These are phyloP conservation scores for Synanthedon formicaeformis DNA, from an alignment of 2,888 invertebrate species.

Conservation along the genomic window DNA sequence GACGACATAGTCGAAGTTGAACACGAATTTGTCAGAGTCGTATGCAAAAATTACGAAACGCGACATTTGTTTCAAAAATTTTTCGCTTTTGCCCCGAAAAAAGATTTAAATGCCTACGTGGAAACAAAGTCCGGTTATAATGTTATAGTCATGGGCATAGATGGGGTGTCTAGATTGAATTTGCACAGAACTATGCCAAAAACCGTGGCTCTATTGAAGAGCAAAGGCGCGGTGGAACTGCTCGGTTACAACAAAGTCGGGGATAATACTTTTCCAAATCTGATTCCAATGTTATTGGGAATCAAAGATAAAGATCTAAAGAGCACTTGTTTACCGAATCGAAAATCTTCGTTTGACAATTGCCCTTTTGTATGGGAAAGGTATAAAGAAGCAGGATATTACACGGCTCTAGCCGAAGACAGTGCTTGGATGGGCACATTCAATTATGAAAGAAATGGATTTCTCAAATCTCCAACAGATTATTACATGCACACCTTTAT, in stretches of 20 bases:
- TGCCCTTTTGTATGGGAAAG: slow-evolving; percentile 87
- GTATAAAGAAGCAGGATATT: slow-evolving; percentile 75
- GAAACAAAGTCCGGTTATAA: slow-evolving; percentile 48
- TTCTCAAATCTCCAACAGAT: slow-evolving; percentile 79
- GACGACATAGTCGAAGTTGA: slow-evolving; percentile 29
- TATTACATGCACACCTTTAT: slow-evolving; percentile 82
- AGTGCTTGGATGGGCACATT: slow-evolving; percentile 79
- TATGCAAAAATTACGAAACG: slow-evolving; percentile 55
- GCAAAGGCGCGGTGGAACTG: slow-evolving; percentile 77
- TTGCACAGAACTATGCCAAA: slow-evolving; percentile 84
- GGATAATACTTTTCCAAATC: slow-evolving; percentile 91
- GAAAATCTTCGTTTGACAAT: slow-evolving; percentile 70
- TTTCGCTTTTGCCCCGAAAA: slow-evolving; percentile 71
- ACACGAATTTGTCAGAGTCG: slow-evolving; percentile 76
- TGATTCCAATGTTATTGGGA: slow-evolving; percentile 84
- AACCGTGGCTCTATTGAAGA: slow-evolving; percentile 70
- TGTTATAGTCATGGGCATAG: slow-evolving; percentile 83
- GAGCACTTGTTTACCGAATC: slow-evolving; percentile 67
- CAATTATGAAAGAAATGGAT: slow-evolving; percentile 79
- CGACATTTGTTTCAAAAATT: slow-evolving; percentile 71
- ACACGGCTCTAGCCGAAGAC: slow-evolving; percentile 84
- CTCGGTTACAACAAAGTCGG: slow-evolving; percentile 91
- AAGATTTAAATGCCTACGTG: slow-evolving; percentile 11
- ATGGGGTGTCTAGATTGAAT: slow-evolving; percentile 85
- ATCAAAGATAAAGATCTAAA: slow-evolving; percentile 70